Evolutionary conservation across 2,888 invertebrate species (phyloP).

Genomic region (Ornithoptera priamus): DNA sequence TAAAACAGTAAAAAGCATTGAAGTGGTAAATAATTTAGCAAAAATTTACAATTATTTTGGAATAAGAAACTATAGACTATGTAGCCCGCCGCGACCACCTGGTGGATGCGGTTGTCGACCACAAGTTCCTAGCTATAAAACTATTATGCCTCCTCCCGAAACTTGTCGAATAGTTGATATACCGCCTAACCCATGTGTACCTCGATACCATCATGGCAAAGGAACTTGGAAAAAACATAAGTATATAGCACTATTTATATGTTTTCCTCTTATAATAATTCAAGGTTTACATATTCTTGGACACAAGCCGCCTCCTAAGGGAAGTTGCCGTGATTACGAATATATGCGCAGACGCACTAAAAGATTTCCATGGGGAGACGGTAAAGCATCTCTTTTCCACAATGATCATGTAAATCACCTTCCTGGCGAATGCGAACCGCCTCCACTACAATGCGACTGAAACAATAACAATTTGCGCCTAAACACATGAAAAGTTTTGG

Average conservation of each 20-base stretch:
- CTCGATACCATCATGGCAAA: constrained; percentile 51
- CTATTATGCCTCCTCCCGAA: constrained; percentile 47
- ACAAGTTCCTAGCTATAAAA: constrained; percentile 44
- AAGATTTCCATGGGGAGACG: constrained; percentile 95
- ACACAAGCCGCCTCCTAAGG: constrained; percentile 44
- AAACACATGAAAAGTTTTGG: neutral
- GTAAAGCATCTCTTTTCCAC: constrained; percentile 90
- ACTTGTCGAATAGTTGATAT: constrained; percentile 51
- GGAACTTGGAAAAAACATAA: constrained; percentile 56
- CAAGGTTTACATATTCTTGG: constrained; percentile 45
- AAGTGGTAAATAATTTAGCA: constrained; percentile 27
- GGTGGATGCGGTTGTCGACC: constrained; percentile 46
- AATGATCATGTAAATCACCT: constrained; percentile 84
- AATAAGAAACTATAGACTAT: constrained; percentile 42
- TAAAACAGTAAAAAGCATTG: constrained; percentile 23
- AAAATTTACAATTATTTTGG: constrained; percentile 17
- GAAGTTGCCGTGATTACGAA: constrained; percentile 81
- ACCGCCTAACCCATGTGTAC: constrained; percentile 49
- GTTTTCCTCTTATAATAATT: constrained; percentile 55
- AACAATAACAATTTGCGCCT: constrained; percentile 38
- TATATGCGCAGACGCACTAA: constrained; percentile 88
- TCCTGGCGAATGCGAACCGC: constrained; percentile 62
- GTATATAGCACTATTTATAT: constrained; percentile 51
- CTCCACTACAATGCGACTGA: constrained; percentile 58
- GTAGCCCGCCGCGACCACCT: constrained; percentile 51